Base-by-base conservation (phyloP, 2,113 vertebrate genomes). In the Scatophagus argus region DNA sequence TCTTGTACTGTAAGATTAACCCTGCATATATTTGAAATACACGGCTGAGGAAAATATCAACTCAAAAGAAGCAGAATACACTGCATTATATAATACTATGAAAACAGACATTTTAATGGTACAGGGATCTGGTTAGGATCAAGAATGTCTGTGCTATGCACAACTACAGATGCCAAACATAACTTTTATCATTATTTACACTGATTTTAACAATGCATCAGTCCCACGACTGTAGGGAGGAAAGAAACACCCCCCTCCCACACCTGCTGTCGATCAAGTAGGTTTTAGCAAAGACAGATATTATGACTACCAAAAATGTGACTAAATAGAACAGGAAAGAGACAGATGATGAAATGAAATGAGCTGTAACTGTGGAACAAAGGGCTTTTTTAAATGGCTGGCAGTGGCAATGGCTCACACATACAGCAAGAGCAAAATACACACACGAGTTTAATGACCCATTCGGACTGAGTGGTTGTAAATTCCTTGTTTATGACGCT, bases 401-500 rank as follows among this genome's bases (percentile, higher is more conserved):
- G 13, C 84, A 88, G 88, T 85, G 79, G 77, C 46, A 36, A 74
- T 56, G 23, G 60, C 87, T 85, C 74, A 75, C 79, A 89, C 78
- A 91, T 74, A 82, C 71, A 73, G 65, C 77, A 74, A 84, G 68
- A n/a, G n/a, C n/a, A n/a, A 89, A 69, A 87, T 17, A 43, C 52
- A 87, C 68, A 81, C 74, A 81, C 29, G 56, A 44, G 71, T 77
- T 89, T 92, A 90, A 92, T 87, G 89, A 83, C 62, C 87, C 87
- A 77, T 89, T 79, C 76, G 86, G 73, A 85, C 66, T 86, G 85
- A 91, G 86, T 75, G 82, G 80, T 52, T 74, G 60, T 91, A 91
- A 90, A 90, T 89, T 87, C 77, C 56, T 86, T 75, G 76, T 90
- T 93, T 90, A 92, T 84, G 84, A 81, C 66, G 61, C 70, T 59